phyloP scores from a whole-genome alignment of 2,888 invertebrate species.

The Malthinus flaveolus region DNA sequence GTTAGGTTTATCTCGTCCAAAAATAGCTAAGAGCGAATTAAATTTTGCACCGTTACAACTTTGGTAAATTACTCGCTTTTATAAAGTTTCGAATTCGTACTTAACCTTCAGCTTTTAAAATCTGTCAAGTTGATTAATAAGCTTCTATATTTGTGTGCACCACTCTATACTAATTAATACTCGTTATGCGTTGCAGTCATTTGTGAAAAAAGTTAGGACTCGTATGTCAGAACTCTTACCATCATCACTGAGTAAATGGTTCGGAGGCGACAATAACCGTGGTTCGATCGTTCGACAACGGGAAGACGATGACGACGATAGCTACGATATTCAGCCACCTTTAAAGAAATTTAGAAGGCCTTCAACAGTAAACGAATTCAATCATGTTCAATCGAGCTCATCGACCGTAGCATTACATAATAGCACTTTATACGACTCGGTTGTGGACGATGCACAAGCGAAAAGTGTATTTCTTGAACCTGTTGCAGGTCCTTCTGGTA shows the following conservation, averaged over 20 bases:
- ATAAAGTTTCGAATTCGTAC: background rate
- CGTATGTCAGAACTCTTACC: constrained; percentile 67
- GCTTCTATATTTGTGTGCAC: background rate
- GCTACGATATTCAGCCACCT: constrained; percentile 56
- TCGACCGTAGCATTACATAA: background rate
- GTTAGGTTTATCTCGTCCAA: constrained; percentile 46
- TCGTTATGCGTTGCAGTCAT: constrained; percentile 61
- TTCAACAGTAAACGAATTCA: constrained; percentile 4
- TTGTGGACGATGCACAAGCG: background rate
- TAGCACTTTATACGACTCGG: constrained; percentile 5
- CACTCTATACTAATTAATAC: background rate
- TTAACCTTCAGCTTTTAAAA: too few species aligned
- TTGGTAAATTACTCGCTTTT: background rate
- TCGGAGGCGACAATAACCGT: constrained; percentile 44
- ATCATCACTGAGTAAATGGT: constrained; percentile 62
- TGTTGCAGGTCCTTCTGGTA: constrained; percentile 49
- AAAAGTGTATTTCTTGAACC: constrained; percentile 36
- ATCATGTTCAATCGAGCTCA: background rate
- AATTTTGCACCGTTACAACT: constrained; percentile 2
- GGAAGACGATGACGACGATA: constrained; percentile 50
- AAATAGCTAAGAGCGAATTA: constrained; percentile 39
- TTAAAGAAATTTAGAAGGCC: constrained; percentile 52
- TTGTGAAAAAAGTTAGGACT: constrained; percentile 69
- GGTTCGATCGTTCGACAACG: constrained; percentile 48
- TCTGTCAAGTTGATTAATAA: too few species aligned